These are phyloP conservation scores for Drosophila dives DNA, from an alignment of 2,888 invertebrate genomes.

Conservation along the genomic window DNA sequence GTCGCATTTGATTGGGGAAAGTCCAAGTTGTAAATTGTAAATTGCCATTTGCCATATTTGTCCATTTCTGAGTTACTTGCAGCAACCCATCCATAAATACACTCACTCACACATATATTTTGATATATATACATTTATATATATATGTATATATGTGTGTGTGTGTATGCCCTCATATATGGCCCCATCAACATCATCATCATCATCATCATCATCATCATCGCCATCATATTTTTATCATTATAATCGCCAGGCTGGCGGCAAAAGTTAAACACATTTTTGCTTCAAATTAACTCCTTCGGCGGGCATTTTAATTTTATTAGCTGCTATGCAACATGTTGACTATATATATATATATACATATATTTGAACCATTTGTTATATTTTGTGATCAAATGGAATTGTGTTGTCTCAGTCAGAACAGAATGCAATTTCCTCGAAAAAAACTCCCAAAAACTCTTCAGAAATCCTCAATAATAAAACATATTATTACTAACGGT, in stretches of 20 bases:
- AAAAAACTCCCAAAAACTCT: too few relatives aligned
- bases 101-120: slow-evolving; percentile 6
- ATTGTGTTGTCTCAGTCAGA: background rate
- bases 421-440: too few relatives aligned
- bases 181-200: slow-evolving; percentile 12
- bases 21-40: slow-evolving; percentile 48
- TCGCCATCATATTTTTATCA: slow-evolving; percentile 28
- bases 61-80: slow-evolving; percentile 38
- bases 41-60: slow-evolving; percentile 56
- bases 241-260: slow-evolving; percentile 4
- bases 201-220: slow-evolving; percentile 8
- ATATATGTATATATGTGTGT: background rate
- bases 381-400: background rate
- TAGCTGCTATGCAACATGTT: too few relatives aligned
- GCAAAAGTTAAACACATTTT: slow-evolving; percentile 14
- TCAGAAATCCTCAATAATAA: background rate
- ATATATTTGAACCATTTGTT: background rate
- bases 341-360: too few relatives aligned
- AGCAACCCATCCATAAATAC: slow-evolving; percentile 39
- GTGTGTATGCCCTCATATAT: slow-evolving; percentile 18
- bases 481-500: background rate
- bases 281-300: background rate
- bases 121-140: background rate
- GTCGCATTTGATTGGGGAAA: slow-evolving; percentile 59
- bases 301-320: background rate